Conservation (phyloP, 1,140 invertebrate species). For the Heliothis subflexa region DNA sequence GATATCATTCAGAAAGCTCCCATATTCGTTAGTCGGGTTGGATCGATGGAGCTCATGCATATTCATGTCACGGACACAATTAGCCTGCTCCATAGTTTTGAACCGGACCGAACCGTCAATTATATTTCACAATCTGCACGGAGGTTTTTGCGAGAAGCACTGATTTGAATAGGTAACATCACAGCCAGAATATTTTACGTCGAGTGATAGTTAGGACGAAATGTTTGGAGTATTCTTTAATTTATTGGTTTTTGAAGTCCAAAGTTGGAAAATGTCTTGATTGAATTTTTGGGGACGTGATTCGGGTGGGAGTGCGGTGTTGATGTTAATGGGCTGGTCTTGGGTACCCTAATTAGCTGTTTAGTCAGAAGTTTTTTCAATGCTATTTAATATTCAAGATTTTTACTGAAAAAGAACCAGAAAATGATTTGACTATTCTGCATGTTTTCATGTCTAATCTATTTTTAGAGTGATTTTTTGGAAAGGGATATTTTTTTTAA, state of each 20-base stretch:
- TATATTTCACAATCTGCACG: conserved; percentile 66
- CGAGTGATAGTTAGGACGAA: conserved; percentile 29
- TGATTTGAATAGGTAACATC: conserved; percentile 54
- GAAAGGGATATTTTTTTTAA: no score
- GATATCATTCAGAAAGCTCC: conserved; percentile 47
- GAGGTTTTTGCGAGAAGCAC: conserved; percentile 62
- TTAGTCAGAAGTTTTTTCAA: neutral
- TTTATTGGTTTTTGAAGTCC: conserved; percentile 6
- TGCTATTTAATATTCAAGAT: neutral
- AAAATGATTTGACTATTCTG: neutral
- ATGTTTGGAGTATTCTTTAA: conserved; percentile 10
- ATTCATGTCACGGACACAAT: conserved; percentile 69
- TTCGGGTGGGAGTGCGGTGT: neutral
- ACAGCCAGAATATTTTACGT: conserved; percentile 46
- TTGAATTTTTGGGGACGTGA: conserved; percentile 20
- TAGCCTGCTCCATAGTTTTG: conserved; percentile 73
- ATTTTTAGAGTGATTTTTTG: no score
- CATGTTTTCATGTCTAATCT: neutral
- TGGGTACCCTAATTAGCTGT: neutral
- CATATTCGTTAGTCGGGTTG: conserved; percentile 44
- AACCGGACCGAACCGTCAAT: conserved; percentile 65
- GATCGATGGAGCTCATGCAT: conserved; percentile 69
- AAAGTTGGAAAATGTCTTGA: conserved; percentile 16
- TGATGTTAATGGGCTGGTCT: neutral
- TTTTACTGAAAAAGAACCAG: neutral